A percentile compares a stretch with the other conserved stretches of the same genome.
phyloP scores from a whole-genome alignment of 2,888 invertebrate species.

The Vesta saturnalis region DNA sequence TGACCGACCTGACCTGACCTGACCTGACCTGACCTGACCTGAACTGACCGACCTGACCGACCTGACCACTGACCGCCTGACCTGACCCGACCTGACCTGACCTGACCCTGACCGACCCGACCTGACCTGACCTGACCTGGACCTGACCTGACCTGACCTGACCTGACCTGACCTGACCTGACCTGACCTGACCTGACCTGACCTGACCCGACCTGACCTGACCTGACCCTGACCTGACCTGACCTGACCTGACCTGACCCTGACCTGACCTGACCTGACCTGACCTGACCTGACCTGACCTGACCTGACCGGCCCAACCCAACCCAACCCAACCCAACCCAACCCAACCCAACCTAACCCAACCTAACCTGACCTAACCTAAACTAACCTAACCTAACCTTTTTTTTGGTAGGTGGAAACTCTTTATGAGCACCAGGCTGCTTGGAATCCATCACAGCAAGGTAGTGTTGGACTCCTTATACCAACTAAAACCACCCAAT shows the following conservation, averaged over 20 bases:
- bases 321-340: no score
- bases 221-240: not conserved
- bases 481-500: not conserved
- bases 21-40: not conserved
- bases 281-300: not conserved
- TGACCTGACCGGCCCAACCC: no score
- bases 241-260: no score
- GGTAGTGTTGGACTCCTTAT: constrained; percentile 6
- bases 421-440: not conserved
- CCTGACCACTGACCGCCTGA: not conserved
- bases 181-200: constrained; percentile 9
- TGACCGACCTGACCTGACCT: not conserved
- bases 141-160: constrained; percentile 18
- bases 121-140: no score
- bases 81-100: not conserved
- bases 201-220: not conserved
- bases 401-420: not conserved
- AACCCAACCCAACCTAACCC: no score
- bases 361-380: no score
- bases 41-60: not conserved
- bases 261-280: no score
- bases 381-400: no score
- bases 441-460: not conserved
- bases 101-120: no score
- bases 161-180: constrained; percentile 14